Evolutionary conservation across 2,113 vertebrate genomes (phyloP).

Genomic region (Aythya baeri): DNA sequence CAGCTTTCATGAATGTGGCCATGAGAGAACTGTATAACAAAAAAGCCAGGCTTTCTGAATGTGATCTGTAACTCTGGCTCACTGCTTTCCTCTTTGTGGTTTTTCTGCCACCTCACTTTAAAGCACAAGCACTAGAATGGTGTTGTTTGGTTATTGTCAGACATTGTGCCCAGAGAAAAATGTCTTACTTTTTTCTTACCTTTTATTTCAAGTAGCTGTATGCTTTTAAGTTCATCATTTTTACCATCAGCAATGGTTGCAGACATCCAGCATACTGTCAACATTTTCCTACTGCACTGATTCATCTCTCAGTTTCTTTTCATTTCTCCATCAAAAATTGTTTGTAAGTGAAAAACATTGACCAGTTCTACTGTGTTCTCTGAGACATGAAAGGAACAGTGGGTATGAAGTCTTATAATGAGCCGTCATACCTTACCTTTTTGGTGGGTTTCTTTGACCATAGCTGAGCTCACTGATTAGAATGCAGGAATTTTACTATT

Average conservation of each 20-base stretch:
- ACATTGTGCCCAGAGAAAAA: background rate
- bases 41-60: background rate
- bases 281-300: background rate
- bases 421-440: background rate
- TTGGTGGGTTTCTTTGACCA: background rate
- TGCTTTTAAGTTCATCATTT: constrained; percentile 26
- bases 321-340: constrained; percentile 9
- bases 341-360: background rate
- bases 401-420: background rate
- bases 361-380: background rate
- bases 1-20: background rate
- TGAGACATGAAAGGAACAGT: background rate
- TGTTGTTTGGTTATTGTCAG: background rate
- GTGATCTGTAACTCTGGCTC: background rate
- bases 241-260: background rate
- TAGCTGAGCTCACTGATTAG: background rate
- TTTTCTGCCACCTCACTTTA: constrained; percentile 3
- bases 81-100: background rate
- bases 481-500: background rate
- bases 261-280: background rate
- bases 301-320: constrained; percentile 12
- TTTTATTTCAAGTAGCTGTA: constrained; percentile 8
- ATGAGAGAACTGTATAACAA: background rate
- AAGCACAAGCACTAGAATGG: background rate
- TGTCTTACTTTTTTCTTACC: background rate